Conservation (phyloP, 2,113 vertebrate genomes). For the Pseudopipra pipra region DNA sequence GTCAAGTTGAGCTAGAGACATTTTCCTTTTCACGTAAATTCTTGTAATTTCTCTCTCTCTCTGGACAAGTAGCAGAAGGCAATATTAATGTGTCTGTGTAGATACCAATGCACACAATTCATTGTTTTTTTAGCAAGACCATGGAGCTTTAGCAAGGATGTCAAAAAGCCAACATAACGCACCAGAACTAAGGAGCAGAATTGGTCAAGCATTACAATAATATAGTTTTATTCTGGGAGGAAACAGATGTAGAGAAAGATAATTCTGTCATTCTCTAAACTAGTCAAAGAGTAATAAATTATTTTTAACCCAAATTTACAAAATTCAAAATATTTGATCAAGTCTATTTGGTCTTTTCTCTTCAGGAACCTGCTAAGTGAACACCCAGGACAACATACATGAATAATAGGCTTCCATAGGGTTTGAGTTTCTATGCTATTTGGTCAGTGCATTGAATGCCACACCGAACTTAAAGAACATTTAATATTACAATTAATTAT, state of each 20-base stretch:
- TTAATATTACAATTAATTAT: conserved; percentile 19
- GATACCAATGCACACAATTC: not conserved
- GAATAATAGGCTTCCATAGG: not conserved
- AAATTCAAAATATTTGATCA: not conserved
- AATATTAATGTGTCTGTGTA: not conserved
- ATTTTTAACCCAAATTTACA: not conserved
- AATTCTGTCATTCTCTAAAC: not conserved
- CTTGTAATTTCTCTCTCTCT: not conserved
- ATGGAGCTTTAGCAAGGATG: not conserved
- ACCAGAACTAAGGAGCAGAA: not conserved
- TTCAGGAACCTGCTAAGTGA: not conserved
- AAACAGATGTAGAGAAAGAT: not conserved
- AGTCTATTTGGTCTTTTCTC: not conserved
- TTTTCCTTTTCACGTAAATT: not conserved
- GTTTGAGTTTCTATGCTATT: not conserved
- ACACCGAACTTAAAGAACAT: not conserved
- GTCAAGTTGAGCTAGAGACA: not conserved
- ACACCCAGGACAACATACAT: not conserved
- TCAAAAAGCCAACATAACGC: not conserved
- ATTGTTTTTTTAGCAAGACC: not conserved
- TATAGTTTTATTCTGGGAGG: not conserved
- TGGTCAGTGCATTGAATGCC: not conserved
- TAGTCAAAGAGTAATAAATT: not conserved
- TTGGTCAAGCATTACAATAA: not conserved
- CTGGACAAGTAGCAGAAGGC: not conserved